phyloP scores from a whole-genome alignment of 2,888 invertebrate species.

The Rhingia campestris region DNA sequence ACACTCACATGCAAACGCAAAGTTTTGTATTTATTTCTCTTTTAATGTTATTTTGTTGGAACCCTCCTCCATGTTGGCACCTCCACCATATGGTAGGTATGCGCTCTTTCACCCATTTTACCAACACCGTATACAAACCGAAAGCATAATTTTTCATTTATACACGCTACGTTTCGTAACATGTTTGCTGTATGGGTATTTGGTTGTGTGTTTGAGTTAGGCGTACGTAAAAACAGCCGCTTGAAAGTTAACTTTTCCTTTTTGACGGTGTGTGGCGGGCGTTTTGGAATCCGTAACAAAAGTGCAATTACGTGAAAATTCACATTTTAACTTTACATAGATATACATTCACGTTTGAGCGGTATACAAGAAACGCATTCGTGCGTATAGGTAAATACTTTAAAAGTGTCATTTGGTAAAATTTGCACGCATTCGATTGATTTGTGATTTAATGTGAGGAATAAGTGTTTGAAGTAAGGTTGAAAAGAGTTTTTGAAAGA shows the following conservation, averaged over 20 bases:
- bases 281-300: slow-evolving; percentile 51
- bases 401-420: slow-evolving; percentile 39
- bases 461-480: background rate
- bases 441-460: slow-evolving; percentile 40
- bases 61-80: slow-evolving; percentile 33
- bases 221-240: too few species aligned
- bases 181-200: background rate
- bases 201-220: too few species aligned
- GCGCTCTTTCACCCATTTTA: slow-evolving; percentile 3
- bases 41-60: slow-evolving; percentile 48
- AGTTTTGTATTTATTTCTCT: slow-evolving; percentile 13
- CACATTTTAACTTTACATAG: slow-evolving; percentile 14
- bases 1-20: slow-evolving; percentile 30
- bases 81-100: slow-evolving; percentile 1
- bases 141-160: background rate
- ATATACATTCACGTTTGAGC: slow-evolving; percentile 2
- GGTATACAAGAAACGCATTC: slow-evolving; percentile 2
- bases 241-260: background rate
- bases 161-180: slow-evolving; percentile 29
- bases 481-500: slow-evolving; percentile 11
- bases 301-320: slow-evolving; percentile 50
- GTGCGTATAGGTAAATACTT: background rate
- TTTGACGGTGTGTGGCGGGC: slow-evolving; percentile 8
- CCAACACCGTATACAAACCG: background rate
- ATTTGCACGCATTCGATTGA: slow-evolving; percentile 54